phyloP scores from a whole-genome alignment of 2,797 vertebrate species.

The Sebastes oblongus region DNA sequence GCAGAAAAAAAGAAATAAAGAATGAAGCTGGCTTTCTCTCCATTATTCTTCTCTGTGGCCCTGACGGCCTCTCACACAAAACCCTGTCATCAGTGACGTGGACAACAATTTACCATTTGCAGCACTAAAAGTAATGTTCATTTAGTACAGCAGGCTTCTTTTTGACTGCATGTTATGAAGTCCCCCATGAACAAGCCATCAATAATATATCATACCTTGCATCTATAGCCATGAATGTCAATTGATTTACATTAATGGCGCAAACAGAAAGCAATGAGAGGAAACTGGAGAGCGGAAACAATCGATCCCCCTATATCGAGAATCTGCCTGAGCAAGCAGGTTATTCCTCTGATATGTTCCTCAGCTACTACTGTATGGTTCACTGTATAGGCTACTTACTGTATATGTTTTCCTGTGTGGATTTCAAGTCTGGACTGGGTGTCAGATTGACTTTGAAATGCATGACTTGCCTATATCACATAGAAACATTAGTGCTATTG shows the following conservation, averaged over 20 bases:
- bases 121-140: not conserved
- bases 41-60: not conserved
- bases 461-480: not conserved
- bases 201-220: constrained; percentile 58
- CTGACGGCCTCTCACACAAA: not conserved
- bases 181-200: constrained; percentile 35
- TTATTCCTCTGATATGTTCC: constrained; percentile 9
- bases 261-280: constrained; percentile 41
- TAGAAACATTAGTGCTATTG: not conserved
- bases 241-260: constrained; percentile 61
- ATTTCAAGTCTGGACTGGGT: not conserved
- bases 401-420: not conserved
- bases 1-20: not conserved
- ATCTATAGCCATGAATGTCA: constrained; percentile 18
- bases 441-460: not conserved
- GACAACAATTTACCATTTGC: not conserved
- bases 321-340: constrained; percentile 22
- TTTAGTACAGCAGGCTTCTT: not conserved
- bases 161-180: not conserved
- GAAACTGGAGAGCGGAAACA: constrained; percentile 58
- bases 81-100: not conserved
- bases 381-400: not conserved
- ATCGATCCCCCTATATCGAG: constrained; percentile 48
- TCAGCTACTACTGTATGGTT: not conserved
- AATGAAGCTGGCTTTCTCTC: constrained; percentile 1